Percentiles rank a stretch among this genome's conserved stretches.
Evolutionary conservation across 2,888 invertebrate genomes (phyloP).

Genomic region (Hypena proboscidalis): DNA sequence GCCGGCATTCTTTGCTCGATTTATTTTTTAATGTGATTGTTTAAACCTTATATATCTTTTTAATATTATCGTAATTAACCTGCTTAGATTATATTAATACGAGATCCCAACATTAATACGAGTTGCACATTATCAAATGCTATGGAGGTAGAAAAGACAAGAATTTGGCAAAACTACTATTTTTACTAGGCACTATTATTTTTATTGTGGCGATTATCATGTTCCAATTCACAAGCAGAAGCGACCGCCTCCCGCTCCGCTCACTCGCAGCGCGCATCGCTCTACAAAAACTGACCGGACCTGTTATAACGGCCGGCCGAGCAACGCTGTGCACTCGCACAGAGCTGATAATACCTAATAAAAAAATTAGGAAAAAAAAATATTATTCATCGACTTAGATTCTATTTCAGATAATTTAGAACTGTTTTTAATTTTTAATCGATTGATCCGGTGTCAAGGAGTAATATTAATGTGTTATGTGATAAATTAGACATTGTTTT

Average conservation of each 20-base stretch:
- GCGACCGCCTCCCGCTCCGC: constrained; percentile 35
- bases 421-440: constrained; percentile 18
- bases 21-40: too few relatives aligned
- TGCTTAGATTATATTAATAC: too few relatives aligned
- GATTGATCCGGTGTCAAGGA: constrained; percentile 11
- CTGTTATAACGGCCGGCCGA: constrained; percentile 69
- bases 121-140: too few relatives aligned
- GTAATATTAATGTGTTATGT: not conserved
- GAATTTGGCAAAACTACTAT: too few relatives aligned
- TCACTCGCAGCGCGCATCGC: constrained; percentile 18
- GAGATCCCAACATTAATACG: too few relatives aligned
- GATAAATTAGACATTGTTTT: not conserved
- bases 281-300: constrained; percentile 70
- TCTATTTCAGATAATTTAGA: constrained; percentile 39
- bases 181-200: too few relatives aligned
- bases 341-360: constrained; percentile 48
- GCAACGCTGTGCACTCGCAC: constrained; percentile 55
- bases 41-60: too few relatives aligned
- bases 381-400: constrained; percentile 37
- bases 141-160: too few relatives aligned
- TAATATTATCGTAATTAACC: too few relatives aligned
- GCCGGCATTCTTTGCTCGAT: too few relatives aligned
- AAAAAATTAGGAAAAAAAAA: too few relatives aligned
- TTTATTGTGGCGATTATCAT: too few relatives aligned
- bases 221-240: constrained; percentile 32